Evolutionary conservation across 2,797 vertebrate genomes (phyloP).

Genomic region (Paratrypauchen microcephalus): DNA sequence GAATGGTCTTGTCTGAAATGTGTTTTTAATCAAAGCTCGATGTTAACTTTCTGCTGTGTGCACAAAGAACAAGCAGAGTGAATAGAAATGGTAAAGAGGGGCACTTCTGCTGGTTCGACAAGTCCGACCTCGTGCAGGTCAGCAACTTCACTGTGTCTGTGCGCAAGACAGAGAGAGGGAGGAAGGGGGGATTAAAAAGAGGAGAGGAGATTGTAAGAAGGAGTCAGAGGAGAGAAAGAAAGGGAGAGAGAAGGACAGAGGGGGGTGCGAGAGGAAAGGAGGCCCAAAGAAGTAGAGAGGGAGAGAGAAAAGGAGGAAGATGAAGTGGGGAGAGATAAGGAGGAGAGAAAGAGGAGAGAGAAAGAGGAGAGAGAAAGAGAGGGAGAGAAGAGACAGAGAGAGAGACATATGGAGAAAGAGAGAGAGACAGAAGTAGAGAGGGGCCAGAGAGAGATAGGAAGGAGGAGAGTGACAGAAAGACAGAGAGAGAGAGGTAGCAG

Average conservation of each 20-base stretch:
- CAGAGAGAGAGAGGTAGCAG: not conserved
- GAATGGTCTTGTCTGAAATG: no score
- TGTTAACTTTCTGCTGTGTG: not conserved
- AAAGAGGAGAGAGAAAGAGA: not conserved
- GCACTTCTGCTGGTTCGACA: slow-evolving; percentile 68
- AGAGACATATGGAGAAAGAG: no score
- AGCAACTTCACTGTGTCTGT: slow-evolving; percentile 57
- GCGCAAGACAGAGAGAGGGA: not conserved
- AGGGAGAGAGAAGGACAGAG: not conserved
- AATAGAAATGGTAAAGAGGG: not conserved
- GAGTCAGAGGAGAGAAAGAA: not conserved
- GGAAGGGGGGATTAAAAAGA: not conserved
- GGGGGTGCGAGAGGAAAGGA: not conserved
- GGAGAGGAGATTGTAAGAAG: not conserved
- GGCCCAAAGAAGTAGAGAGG: slow-evolving; percentile 34
- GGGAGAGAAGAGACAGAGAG: not conserved
- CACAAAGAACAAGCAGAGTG: slow-evolving; percentile 17
- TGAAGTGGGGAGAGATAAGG: no score
- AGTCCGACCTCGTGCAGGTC: slow-evolving; percentile 55
- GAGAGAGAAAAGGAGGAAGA: slow-evolving; percentile 1
- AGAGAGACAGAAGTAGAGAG: no score
- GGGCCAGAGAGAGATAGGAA: not conserved
- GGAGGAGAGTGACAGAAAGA: not conserved
- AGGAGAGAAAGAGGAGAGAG: not conserved
- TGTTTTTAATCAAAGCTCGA: not conserved